These are phyloP conservation scores for Noctua pronuba DNA, from an alignment of 2,888 invertebrate species.

Conservation along the genomic window DNA sequence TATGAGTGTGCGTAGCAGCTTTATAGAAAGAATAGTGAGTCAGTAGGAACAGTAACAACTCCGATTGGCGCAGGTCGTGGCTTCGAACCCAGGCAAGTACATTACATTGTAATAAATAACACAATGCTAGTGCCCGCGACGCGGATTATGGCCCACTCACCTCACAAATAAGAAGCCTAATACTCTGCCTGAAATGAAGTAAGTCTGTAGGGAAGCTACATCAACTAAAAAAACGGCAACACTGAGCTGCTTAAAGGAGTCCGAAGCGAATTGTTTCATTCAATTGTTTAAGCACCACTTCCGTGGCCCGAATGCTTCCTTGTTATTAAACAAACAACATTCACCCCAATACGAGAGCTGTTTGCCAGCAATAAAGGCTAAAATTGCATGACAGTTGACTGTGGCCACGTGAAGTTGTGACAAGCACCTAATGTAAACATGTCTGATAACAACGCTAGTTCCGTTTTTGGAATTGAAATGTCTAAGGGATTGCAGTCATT, in stretches of 20 bases:
- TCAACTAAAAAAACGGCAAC: not conserved
- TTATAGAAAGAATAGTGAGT: not conserved
- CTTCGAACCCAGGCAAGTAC: not conserved
- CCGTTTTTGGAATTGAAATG: not conserved
- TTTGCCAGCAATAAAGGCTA: not conserved
- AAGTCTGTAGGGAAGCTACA: not conserved
- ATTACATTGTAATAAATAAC: not conserved
- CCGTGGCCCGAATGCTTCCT: constrained; percentile 54
- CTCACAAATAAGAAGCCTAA: not conserved
- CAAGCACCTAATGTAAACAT: not conserved
- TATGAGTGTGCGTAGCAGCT: not conserved
- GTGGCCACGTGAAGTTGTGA: not conserved
- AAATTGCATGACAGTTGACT: not conserved
- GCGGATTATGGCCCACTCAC: not conserved
- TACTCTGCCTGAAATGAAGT: not conserved
- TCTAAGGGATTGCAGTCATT: not conserved
- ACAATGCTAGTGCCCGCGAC: not conserved
- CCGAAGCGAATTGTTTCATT: constrained; percentile 57
- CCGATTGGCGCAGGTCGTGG: not conserved
- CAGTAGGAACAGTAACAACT: not conserved
- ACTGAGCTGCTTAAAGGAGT: constrained; percentile 3
- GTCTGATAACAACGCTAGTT: not conserved
- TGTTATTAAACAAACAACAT: constrained; percentile 22
- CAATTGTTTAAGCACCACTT: constrained; percentile 59
- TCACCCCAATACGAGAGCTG: constrained; percentile 14